These are phyloP conservation scores for Bhutanitis thaidina DNA, from an alignment of 2,888 invertebrate genomes.

Conservation along the genomic window DNA sequence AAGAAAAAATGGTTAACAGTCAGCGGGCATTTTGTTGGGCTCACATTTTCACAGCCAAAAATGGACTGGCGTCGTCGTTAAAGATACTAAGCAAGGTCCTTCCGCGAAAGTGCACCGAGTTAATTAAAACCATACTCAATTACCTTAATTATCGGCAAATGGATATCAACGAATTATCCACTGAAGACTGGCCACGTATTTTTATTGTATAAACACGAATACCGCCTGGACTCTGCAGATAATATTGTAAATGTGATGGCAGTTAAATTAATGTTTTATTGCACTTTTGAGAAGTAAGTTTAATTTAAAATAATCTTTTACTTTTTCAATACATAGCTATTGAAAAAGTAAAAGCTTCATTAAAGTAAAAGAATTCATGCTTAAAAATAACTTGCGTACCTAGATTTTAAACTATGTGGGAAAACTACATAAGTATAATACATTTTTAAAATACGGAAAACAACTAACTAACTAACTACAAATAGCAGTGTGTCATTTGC, in stretches of 20 bases:
- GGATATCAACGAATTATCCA: conserved; percentile 22
- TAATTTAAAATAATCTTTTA: conserved; percentile 5
- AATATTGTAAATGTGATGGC: not conserved
- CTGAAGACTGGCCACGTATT: conserved; percentile 1
- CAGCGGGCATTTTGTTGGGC: conserved; percentile 7
- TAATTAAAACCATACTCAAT: conserved; percentile 31
- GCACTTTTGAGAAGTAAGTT: conserved; percentile 1
- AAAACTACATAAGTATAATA: too few relatives aligned
- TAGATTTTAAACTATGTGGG: too few relatives aligned
- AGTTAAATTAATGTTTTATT: conserved; percentile 13
- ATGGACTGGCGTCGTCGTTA: conserved; percentile 21
- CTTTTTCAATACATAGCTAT: too few relatives aligned
- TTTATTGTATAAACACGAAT: not conserved
- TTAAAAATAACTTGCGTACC: too few relatives aligned
- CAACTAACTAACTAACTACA: conserved; percentile 35
- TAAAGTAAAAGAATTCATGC: too few relatives aligned
- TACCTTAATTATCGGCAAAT: conserved; percentile 31
- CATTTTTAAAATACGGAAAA: not conserved
- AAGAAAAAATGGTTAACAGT: conserved; percentile 8
- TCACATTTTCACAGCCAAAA: conserved; percentile 20
- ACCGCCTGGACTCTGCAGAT: conserved; percentile 3
- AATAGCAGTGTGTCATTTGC: conserved; percentile 29
- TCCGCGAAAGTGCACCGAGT: conserved; percentile 27
- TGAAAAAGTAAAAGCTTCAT: too few relatives aligned
- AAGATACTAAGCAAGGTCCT: conserved; percentile 20